Evolutionary conservation across 2,888 invertebrate species (phyloP).

Genomic region (Hybos culiciformis): DNA sequence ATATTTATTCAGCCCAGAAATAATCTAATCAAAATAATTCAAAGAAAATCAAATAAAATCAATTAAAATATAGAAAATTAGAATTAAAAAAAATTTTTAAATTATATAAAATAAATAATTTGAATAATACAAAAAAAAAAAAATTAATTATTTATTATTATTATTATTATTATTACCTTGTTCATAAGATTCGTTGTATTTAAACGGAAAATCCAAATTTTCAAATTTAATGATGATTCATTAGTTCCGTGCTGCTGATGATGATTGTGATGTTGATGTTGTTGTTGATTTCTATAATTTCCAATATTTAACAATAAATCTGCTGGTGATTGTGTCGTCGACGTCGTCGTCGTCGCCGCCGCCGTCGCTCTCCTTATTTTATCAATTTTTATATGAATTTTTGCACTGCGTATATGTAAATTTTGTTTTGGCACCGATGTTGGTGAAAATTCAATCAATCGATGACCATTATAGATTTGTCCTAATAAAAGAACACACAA

Average conservation of each 20-base stretch:
- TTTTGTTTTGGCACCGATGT: constrained; percentile 41
- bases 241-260: constrained; percentile 21
- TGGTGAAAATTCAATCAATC: constrained; percentile 71
- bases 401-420: constrained; percentile 61
- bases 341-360: constrained; percentile 18
- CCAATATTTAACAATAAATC: neutral
- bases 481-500: constrained; percentile 41
- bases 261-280: constrained; percentile 23
- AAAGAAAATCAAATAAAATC: too few relatives aligned
- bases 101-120: neutral
- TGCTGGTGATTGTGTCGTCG: constrained; percentile 6
- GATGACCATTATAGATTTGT: constrained; percentile 68
- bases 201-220: constrained; percentile 59
- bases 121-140: neutral
- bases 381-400: constrained; percentile 54
- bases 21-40: too few relatives aligned
- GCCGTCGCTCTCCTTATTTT: constrained; percentile 6
- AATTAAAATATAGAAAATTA: constrained; percentile 10
- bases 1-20: too few relatives aligned
- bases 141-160: neutral
- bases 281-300: constrained; percentile 15
- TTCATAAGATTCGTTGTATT: constrained; percentile 24
- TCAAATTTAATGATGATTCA: constrained; percentile 34
- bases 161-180: constrained; percentile 36
- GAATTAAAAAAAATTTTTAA: constrained; percentile 2